Evolutionary conservation across 2,113 vertebrate genomes (phyloP).

Genomic region (Panthera tigris): DNA sequence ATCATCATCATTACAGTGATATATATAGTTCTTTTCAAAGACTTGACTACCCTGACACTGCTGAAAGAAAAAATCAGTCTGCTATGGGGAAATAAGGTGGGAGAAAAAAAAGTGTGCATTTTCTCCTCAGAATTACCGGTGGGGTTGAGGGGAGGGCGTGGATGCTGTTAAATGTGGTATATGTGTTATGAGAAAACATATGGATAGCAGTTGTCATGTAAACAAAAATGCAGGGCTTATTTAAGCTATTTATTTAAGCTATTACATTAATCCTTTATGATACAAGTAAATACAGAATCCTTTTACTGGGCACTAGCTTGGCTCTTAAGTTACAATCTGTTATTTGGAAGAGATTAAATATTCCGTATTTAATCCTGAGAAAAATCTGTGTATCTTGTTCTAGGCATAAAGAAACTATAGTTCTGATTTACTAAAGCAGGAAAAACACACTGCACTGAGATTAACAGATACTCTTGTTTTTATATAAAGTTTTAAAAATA

Average conservation of each 20-base stretch:
- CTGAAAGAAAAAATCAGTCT: neutral
- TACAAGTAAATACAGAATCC: constrained; percentile 16
- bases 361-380: constrained; percentile 21
- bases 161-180: neutral
- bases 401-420: constrained; percentile 5
- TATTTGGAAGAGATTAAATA: constrained; percentile 27
- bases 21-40: constrained; percentile 15
- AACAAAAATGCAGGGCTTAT: constrained; percentile 26
- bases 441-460: constrained; percentile 6
- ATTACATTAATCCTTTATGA: constrained; percentile 1
- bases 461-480: neutral
- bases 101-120: neutral
- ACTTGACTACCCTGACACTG: neutral
- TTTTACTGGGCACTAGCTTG: constrained; percentile 25
- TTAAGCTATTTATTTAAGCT: neutral
- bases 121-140: neutral
- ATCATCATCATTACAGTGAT: neutral
- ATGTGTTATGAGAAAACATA: neutral
- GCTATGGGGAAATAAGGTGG: neutral
- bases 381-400: neutral
- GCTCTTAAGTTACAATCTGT: neutral
- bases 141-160: neutral
- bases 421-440: constrained; percentile 18
- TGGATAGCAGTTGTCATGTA: neutral
- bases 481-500: constrained; percentile 40